Evolutionary conservation across 2,113 vertebrate species (phyloP), one percentile per base, ranked within the genome.

Genomic region (Anguilla rostrata): DNA sequence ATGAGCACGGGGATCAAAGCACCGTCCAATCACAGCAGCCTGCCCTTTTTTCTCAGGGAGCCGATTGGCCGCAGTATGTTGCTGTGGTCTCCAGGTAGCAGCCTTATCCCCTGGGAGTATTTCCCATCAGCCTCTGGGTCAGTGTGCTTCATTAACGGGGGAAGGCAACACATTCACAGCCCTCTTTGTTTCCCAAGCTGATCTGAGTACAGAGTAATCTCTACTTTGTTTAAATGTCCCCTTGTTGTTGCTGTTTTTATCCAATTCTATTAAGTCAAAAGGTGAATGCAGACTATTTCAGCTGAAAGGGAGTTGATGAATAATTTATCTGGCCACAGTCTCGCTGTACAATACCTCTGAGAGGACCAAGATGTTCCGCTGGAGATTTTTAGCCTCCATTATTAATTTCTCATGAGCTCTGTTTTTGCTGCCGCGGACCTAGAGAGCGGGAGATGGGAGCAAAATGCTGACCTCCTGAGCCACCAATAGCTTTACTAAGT

Each of bases 21-120:
- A 88, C 94, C 49, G 49, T 2, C 49, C 95, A 95, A 96, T 95
- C 83, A 87, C 78, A 40, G 84, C 81, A 82, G 91, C 88, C 90
- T 66, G 85, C 87, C 60, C 83, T 86, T 89, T 92, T 94, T 94
- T 92, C 91, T 90, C 90, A 85, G 87, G 85, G 86, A 75, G 84
- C 89, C 88, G 92, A 94, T 95, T 95, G 94, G 95, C 91, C 89
- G 90, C 89, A 9, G 26, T 81, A 78, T 80, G 88, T 91, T 91
- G 89, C 87, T 80, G 92, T 92, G 91, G 95, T 95, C 94, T 96
- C 95, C 93, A 95, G 95, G 95, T 95, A 94, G 93, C 94, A 89
- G 89, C 91, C 88, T 91, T 90, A 92, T 92, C 92, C 89, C 89
- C 79, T 86, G 88, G 91, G 93, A 90, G 86, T 89, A 89, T 94